phyloP scores from a whole-genome alignment of 1,140 invertebrate species.

The Copidosoma floridanum region DNA sequence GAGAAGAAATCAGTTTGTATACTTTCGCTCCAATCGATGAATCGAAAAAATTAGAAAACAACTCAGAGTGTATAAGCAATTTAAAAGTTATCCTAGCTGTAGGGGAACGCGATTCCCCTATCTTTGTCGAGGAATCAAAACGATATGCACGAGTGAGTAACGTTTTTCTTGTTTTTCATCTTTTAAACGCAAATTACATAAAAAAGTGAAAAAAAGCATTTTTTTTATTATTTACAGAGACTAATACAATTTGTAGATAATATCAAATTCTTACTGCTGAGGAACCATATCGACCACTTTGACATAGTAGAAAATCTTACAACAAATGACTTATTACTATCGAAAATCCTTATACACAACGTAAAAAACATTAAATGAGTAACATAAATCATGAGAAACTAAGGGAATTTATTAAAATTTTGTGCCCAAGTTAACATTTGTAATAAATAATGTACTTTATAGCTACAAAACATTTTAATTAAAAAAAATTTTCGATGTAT shows the following conservation, averaged over 20 bases:
- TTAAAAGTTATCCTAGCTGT: conserved; percentile 46
- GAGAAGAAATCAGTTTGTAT: conserved; percentile 42
- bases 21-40: conserved; percentile 38
- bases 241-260: conserved; percentile 46
- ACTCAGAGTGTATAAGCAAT: conserved; percentile 20
- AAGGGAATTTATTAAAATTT: no score
- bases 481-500: no score
- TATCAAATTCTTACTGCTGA: conserved; percentile 50
- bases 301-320: conserved; percentile 60
- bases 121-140: conserved; percentile 44
- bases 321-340: conserved; percentile 52
- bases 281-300: conserved; percentile 61
- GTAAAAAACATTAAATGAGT: no score
- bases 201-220: no score
- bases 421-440: no score
- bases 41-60: conserved; percentile 3
- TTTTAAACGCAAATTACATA: no score
- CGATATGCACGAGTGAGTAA: conserved; percentile 42
- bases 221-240: conserved; percentile 46
- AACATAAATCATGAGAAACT: no score
- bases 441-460: no score
- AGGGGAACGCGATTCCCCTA: conserved; percentile 47
- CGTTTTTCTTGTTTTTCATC: background rate
- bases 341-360: conserved; percentile 45
- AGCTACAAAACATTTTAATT: no score